Conservation (phyloP, 1,140 invertebrate species). For the Cydia amplana region DNA sequence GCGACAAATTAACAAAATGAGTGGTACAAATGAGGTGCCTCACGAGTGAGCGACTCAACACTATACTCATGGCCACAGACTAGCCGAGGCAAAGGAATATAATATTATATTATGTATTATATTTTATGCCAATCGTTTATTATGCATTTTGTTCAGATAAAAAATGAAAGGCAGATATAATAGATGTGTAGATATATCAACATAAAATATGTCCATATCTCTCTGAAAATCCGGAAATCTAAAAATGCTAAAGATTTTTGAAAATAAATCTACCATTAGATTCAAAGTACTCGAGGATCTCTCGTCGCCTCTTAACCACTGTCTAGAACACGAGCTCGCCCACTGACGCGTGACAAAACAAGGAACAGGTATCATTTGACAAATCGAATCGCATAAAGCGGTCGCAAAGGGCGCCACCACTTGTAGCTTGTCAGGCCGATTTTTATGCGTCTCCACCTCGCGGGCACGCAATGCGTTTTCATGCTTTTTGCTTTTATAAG, state of each 20-base stretch:
- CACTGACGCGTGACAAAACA: constrained; percentile 34
- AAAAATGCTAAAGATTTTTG: neutral
- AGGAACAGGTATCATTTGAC: constrained; percentile 44
- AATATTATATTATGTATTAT: too few species aligned
- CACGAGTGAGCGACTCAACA: too few species aligned
- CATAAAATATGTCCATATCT: too few species aligned
- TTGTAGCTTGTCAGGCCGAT: constrained; percentile 53
- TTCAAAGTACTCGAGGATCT: neutral
- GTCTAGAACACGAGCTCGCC: neutral
- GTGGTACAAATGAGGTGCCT: too few species aligned
- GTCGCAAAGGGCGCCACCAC: constrained; percentile 49
- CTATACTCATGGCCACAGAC: too few species aligned
- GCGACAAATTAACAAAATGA: too few species aligned
- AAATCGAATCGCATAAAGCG: constrained; percentile 53
- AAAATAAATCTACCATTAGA: neutral
- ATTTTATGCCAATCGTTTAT: too few species aligned
- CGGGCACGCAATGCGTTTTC: constrained; percentile 46
- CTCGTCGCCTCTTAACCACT: neutral
- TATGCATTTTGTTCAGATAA: too few species aligned
- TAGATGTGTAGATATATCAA: too few species aligned
- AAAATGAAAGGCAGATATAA: too few species aligned
- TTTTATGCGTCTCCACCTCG: constrained; percentile 52
- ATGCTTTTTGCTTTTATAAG: constrained; percentile 27
- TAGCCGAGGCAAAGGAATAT: too few species aligned
- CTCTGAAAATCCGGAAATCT: neutral